Conservation (phyloP, 2,888 invertebrate genomes). For the Chesias legatella region DNA sequence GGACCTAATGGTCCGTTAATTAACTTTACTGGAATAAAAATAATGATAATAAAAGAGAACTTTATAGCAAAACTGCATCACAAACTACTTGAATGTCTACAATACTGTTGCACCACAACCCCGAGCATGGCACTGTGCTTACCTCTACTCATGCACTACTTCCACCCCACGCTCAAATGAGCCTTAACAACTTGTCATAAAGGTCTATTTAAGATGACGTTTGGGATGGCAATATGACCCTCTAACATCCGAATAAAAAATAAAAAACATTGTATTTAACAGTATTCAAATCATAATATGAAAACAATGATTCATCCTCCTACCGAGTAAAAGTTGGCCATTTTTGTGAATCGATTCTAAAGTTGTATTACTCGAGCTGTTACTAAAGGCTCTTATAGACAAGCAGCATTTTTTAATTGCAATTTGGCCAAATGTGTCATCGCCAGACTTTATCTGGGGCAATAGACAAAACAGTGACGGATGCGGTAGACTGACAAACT, state of each 20-base stretch:
- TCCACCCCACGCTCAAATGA: conserved; percentile 30
- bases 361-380: neutral
- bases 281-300: neutral
- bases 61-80: conserved; percentile 72
- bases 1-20: conserved; percentile 25
- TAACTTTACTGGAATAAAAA: conserved; percentile 24
- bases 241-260: conserved; percentile 12
- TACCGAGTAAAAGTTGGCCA: conserved; percentile 19
- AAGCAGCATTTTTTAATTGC: no score
- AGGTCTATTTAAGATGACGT: conserved; percentile 9
- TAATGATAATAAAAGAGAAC: conserved; percentile 69
- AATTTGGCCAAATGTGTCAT: no score
- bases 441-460: no score
- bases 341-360: neutral
- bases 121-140: conserved; percentile 71
- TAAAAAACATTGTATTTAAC: conserved; percentile 13
- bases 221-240: conserved; percentile 12
- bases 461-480: no score
- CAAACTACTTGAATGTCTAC: conserved; percentile 55
- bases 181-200: conserved; percentile 8
- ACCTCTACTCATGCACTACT: conserved; percentile 73
- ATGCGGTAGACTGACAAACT: no score
- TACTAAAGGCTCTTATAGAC: no score
- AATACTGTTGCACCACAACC: conserved; percentile 69
- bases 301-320: conserved; percentile 7